Percentiles rank a stretch among this genome's conserved stretches.
These are phyloP conservation scores for Fregetta grallaria DNA, from an alignment of 2,113 vertebrate species.

Conservation along the genomic window DNA sequence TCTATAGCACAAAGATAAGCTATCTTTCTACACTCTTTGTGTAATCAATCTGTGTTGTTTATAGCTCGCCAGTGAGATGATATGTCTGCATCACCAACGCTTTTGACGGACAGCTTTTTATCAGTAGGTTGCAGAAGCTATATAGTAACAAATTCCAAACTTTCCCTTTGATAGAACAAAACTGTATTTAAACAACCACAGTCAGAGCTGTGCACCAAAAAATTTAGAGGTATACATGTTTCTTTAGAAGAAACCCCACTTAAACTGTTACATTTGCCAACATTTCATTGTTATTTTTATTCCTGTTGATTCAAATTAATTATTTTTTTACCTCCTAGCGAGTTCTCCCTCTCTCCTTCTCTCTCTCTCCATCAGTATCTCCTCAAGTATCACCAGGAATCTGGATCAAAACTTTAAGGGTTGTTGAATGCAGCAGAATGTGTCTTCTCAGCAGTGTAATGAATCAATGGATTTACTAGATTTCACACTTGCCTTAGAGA, in stretches of 20 bases:
- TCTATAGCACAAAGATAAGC: not conserved
- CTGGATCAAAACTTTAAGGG: not conserved
- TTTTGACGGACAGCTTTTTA: conserved; percentile 45
- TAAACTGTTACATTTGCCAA: not conserved
- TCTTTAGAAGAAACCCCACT: not conserved
- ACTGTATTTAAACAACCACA: not conserved
- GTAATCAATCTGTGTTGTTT: conserved; percentile 5
- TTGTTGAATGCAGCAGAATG: not conserved
- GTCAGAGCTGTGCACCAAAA: not conserved
- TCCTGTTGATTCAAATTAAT: not conserved
- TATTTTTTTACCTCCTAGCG: not conserved
- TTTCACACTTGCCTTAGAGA: not conserved
- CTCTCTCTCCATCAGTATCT: not conserved
- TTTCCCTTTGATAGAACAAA: not conserved
- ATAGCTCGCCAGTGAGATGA: not conserved
- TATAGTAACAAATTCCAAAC: not conserved
- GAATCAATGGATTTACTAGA: not conserved
- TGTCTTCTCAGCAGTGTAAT: not conserved
- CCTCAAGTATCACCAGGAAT: not conserved
- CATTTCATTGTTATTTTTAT: not conserved
- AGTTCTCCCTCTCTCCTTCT: not conserved
- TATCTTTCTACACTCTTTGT: not conserved
- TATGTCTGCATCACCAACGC: not conserved
- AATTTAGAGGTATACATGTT: not conserved
- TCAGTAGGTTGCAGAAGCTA: conserved; percentile 7